These are phyloP conservation scores for Nephrotoma guestfalica DNA, from an alignment of 2,888 invertebrate species.

Conservation along the genomic window DNA sequence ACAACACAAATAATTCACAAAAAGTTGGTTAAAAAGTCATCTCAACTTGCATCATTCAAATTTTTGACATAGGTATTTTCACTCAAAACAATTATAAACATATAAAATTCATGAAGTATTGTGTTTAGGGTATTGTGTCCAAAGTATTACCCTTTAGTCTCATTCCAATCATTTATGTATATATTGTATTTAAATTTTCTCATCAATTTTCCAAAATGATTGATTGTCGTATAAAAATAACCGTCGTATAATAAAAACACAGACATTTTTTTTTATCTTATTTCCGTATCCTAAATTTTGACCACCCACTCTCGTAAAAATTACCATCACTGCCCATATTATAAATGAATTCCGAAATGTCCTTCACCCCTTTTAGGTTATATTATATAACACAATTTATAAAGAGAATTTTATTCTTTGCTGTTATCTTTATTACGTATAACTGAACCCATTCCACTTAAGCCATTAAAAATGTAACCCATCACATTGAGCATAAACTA, in stretches of 20 bases:
- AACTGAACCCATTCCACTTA: not conserved
- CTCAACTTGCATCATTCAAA: too few relatives aligned
- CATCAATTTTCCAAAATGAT: not conserved
- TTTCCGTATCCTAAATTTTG: not conserved
- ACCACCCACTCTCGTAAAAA: not conserved
- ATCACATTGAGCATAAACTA: not conserved
- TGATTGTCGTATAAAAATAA: not conserved
- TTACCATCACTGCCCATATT: not conserved
- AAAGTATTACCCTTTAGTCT: too few relatives aligned
- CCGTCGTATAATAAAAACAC: too few relatives aligned
- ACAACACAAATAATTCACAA: too few relatives aligned
- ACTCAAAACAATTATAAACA: too few relatives aligned
- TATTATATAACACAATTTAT: not conserved
- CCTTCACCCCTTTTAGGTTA: not conserved
- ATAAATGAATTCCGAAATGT: not conserved
- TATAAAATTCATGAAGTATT: too few relatives aligned
- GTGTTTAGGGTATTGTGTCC: too few relatives aligned
- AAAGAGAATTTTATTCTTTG: not conserved
- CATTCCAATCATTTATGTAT: too few relatives aligned
- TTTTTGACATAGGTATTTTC: too few relatives aligned
- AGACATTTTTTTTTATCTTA: not conserved
- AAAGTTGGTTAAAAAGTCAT: too few relatives aligned
- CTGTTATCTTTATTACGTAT: too few relatives aligned
- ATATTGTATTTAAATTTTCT: not conserved
- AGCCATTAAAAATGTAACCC: not conserved